Conservation (phyloP, 2,797 vertebrate genomes). For the Halcyon leucocephala region DNA sequence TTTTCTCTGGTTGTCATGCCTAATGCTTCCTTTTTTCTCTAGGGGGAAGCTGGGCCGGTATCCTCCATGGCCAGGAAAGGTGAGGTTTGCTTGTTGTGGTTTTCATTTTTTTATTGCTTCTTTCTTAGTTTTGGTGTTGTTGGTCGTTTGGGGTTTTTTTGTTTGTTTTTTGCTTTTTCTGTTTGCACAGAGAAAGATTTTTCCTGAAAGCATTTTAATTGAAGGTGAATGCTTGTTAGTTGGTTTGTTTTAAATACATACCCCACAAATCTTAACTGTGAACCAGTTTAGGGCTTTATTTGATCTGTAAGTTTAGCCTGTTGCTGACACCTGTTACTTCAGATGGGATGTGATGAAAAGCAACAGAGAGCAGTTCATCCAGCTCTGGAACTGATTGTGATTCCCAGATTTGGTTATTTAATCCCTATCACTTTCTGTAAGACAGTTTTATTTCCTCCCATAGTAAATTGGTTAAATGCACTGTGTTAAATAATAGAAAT, state of each 20-base stretch:
- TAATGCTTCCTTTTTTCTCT: constrained; percentile 68
- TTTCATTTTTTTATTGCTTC: neutral
- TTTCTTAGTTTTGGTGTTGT: neutral
- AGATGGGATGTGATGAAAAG: neutral
- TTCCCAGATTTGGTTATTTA: neutral
- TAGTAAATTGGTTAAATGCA: neutral
- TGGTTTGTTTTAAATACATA: neutral
- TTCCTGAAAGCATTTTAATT: neutral
- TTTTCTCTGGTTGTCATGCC: neutral
- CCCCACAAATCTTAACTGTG: neutral
- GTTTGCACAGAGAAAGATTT: neutral
- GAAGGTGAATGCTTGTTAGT: neutral
- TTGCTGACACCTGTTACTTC: neutral
- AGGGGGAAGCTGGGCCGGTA: constrained; percentile 98
- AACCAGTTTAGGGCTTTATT: neutral
- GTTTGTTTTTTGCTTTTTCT: neutral
- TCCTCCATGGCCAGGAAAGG: constrained; percentile 99
- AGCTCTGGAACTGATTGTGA: neutral
- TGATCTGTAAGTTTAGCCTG: neutral
- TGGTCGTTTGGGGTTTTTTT: neutral
- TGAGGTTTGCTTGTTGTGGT: constrained; percentile 61
- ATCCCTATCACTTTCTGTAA: neutral
- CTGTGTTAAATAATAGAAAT: neutral
- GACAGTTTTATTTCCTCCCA: neutral
- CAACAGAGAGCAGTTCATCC: neutral